These are phyloP conservation scores for Heterocephalus glaber DNA, from an alignment of 2,113 vertebrate genomes.

Conservation along the genomic window DNA sequence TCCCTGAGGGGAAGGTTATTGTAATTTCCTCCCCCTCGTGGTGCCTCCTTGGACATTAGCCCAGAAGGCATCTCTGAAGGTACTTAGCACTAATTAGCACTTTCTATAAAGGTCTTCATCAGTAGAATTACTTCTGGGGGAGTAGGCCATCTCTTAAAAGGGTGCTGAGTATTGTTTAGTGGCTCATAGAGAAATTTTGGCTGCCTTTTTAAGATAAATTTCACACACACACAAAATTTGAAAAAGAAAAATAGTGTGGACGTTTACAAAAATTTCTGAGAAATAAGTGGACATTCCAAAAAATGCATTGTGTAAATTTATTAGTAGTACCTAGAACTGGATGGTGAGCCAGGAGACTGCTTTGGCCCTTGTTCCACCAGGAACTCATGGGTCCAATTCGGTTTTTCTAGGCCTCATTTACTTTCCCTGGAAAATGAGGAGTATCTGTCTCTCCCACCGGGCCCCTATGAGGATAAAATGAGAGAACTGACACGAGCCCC, in stretches of 20 bases:
- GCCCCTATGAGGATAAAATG: not conserved
- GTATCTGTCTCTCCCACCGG: not conserved
- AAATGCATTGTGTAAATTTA: not conserved
- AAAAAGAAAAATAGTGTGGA: not conserved
- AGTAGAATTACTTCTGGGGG: slow-evolving; percentile 58
- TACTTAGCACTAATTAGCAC: slow-evolving; percentile 67
- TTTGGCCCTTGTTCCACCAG: not conserved
- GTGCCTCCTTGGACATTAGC: slow-evolving; percentile 59
- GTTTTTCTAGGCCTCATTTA: not conserved
- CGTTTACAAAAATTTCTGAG: slow-evolving; percentile 34
- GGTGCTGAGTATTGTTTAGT: not conserved
- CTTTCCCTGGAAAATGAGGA: not conserved
- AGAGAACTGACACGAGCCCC: not conserved
- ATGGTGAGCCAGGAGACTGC: not conserved
- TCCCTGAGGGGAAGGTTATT: slow-evolving; percentile 29
- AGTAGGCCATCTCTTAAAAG: slow-evolving; percentile 41
- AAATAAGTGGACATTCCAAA: slow-evolving; percentile 13
- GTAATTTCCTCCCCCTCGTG: not conserved
- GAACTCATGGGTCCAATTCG: not conserved
- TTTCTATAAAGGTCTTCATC: slow-evolving; percentile 54
- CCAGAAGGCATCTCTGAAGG: slow-evolving; percentile 48
- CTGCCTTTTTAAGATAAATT: slow-evolving; percentile 23
- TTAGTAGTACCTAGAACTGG: not conserved
- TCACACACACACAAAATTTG: not conserved
- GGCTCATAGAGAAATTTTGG: not conserved